phyloP scores from a whole-genome alignment of 2,113 vertebrate species.

The Eretmodus cyanostictus region DNA sequence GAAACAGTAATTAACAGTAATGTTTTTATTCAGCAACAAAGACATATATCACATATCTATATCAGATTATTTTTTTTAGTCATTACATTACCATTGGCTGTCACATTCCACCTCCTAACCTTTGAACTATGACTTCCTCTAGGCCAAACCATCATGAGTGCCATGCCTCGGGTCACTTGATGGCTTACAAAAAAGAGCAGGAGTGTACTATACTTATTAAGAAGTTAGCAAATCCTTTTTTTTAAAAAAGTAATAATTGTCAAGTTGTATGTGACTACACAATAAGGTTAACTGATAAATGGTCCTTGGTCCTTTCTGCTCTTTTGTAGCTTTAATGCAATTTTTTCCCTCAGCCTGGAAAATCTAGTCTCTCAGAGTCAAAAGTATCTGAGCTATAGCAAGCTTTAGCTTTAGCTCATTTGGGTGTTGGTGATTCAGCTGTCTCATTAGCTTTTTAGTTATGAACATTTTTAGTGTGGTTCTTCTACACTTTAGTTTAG shows the following conservation, averaged over 20 bases:
- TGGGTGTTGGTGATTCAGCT: background rate
- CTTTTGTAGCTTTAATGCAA: background rate
- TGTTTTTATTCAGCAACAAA: background rate
- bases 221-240: background rate
- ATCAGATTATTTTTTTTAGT: slow-evolving; percentile 11
- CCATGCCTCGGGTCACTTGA: background rate
- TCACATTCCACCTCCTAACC: slow-evolving; percentile 54
- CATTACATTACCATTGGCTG: slow-evolving; percentile 29
- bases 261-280: background rate
- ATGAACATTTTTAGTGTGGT: background rate
- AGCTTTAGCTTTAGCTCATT: background rate
- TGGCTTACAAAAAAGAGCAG: background rate
- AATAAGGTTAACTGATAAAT: background rate
- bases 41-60: background rate
- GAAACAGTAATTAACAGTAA: background rate
- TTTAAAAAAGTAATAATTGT: background rate
- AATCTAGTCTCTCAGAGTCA: background rate
- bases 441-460: background rate
- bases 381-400: background rate
- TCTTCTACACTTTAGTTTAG: background rate
- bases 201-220: background rate
- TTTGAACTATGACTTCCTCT: slow-evolving; percentile 53
- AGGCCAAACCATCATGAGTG: slow-evolving; percentile 13
- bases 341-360: background rate
- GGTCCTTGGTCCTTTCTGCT: background rate